phyloP scores from a whole-genome alignment of 2,888 invertebrate species.

The Drosophila cracens region DNA sequence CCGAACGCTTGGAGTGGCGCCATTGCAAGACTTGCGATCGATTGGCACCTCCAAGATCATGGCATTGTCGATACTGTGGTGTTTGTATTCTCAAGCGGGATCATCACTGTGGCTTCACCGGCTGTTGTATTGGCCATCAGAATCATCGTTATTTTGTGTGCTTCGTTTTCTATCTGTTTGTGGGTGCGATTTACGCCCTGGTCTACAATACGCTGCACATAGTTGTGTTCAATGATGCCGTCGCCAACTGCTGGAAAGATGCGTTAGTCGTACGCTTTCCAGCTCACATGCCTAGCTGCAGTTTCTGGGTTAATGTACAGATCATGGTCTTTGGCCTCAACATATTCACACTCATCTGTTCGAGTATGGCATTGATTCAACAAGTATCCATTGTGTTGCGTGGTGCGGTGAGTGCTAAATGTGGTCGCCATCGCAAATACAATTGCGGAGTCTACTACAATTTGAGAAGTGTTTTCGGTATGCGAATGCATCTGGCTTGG shows the following conservation, averaged over 20 bases:
- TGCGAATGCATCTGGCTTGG: conserved; percentile 92
- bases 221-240: conserved; percentile 84
- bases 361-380: conserved; percentile 86
- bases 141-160: conserved; percentile 94
- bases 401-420: conserved; percentile 88
- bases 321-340: not conserved
- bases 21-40: conserved; percentile 88
- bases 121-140: conserved; percentile 93
- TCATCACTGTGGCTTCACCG: conserved; percentile 95
- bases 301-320: not conserved
- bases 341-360: conserved; percentile 62
- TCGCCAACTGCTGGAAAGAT: conserved; percentile 27
- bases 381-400: conserved; percentile 89
- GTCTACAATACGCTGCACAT: conserved; percentile 89
- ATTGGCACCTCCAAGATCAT: conserved; percentile 92
- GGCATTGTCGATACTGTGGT: conserved; percentile 94
- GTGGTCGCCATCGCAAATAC: conserved; percentile 86
- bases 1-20: conserved; percentile 9
- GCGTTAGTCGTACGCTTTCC: not conserved
- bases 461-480: conserved; percentile 90
- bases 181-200: conserved; percentile 89
- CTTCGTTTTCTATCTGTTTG: conserved; percentile 90
- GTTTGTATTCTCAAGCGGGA: conserved; percentile 93
- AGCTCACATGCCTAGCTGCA: not conserved
- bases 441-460: conserved; percentile 90